Evolutionary conservation across 2,797 vertebrate genomes (phyloP).

Genomic region (Acipenser transmontanus): DNA sequence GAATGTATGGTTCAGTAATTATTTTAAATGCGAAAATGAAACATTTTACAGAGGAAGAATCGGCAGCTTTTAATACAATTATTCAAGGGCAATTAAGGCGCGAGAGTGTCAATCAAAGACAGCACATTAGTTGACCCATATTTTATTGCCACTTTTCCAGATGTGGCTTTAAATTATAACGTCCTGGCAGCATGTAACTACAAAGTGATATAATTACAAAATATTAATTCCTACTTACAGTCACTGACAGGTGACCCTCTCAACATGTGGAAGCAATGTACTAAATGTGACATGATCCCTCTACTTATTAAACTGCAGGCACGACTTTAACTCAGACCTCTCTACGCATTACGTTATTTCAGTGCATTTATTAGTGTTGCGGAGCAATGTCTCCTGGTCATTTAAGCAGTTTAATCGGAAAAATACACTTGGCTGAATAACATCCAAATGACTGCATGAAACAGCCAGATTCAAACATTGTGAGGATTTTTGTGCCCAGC

Average conservation of each 20-base stretch:
- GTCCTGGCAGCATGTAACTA: slow-evolving; percentile 26
- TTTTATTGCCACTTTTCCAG: slow-evolving; percentile 42
- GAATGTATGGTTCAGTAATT: slow-evolving; percentile 41
- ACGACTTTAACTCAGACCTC: not conserved
- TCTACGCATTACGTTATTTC: slow-evolving; percentile 3
- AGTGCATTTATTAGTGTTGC: slow-evolving; percentile 1
- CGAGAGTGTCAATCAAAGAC: slow-evolving; percentile 34
- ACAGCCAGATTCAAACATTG: slow-evolving; percentile 2
- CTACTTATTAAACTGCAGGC: not conserved
- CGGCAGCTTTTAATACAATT: slow-evolving; percentile 31
- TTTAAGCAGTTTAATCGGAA: slow-evolving; percentile 15
- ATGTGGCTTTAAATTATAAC: slow-evolving; percentile 29
- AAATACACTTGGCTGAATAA: slow-evolving; percentile 11
- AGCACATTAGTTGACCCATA: slow-evolving; percentile 18
- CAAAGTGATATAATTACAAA: slow-evolving; percentile 41
- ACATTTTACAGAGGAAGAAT: slow-evolving; percentile 27
- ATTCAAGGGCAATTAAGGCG: slow-evolving; percentile 30
- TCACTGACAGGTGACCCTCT: slow-evolving; percentile 48
- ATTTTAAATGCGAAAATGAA: slow-evolving; percentile 41
- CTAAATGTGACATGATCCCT: slow-evolving; percentile 2
- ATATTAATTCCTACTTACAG: slow-evolving; percentile 37
- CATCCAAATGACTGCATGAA: slow-evolving; percentile 8
- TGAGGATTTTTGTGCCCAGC: slow-evolving; percentile 1
- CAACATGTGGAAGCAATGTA: slow-evolving; percentile 19
- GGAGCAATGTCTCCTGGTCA: slow-evolving; percentile 3